Base-by-base conservation (phyloP, 2,888 invertebrate species). In the Drosophila paranaensis region DNA sequence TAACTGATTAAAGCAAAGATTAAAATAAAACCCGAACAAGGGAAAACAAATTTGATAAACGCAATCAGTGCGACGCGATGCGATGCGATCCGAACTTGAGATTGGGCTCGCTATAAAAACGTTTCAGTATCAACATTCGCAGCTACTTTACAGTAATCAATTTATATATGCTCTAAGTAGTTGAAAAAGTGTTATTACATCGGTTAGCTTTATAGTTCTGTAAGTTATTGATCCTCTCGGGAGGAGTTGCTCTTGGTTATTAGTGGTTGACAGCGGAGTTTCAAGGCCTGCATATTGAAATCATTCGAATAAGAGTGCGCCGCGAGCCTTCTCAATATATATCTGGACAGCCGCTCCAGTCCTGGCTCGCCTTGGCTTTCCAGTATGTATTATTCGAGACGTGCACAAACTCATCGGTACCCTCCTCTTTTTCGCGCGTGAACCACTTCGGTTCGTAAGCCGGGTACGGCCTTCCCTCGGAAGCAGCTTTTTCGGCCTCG, bases 311-410 rank as follows among this genome's bases (percentile, higher is more conserved):
- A 66, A 66, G 56, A 82, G 57, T 74, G 67, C 65, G 66, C 48
- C 57, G 57, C 71, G 90, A 27, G 1, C 0, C 27, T 39, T n/a
- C 25, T 40, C 91, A 93, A 75, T 91, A 93, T 61, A 99, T 98
- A 93, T 97, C 96, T 50, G 99, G 99, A 94, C 99, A 99, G 88
- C 93, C 93, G 64, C 94, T 93, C 99, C 99, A 99, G 92, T 99
- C 97, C 91, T 96, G 95, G 83, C 95, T 95, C 80, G 95, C 95
- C 94, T 99, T 99, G 93, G 95, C 95, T 71, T 96, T 95, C 99
- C 99, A 99, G 94, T 99, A 99, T 81, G 96, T 95, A 81, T 96
- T 96, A 85, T 95, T 96, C 94, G 95, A 99, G 75, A 96, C 94
- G 93, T 98, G 98, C 42, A 94, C 90, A 77, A 97, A 95, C 84